A percentile compares a stretch with the other conserved stretches of the same genome.
These are phyloP conservation scores for Tokudaia tokunoshimensis DNA, from an alignment of 2,797 vertebrate genomes.

Conservation along the genomic window DNA sequence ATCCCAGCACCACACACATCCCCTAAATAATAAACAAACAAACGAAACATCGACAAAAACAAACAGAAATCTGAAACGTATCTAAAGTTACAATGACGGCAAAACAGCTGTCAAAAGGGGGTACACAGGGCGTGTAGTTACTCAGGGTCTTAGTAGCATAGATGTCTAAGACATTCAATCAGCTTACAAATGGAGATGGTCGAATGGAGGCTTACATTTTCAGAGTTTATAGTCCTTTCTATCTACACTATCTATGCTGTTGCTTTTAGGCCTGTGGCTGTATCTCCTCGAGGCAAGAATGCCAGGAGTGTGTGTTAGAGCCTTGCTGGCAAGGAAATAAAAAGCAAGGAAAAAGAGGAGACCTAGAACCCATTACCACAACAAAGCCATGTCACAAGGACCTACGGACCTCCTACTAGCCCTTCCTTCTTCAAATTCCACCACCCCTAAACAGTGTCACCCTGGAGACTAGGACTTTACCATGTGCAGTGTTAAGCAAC, in stretches of 20 bases:
- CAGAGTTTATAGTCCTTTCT: neutral
- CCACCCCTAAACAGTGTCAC: no score
- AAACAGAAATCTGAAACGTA: neutral
- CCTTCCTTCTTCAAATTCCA: neutral
- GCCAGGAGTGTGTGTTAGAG: neutral
- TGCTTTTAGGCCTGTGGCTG: neutral
- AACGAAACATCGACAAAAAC: neutral
- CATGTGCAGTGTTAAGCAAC: neutral
- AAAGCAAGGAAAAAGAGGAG: neutral
- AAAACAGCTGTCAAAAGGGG: neutral
- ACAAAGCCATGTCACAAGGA: neutral
- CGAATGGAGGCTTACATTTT: neutral
- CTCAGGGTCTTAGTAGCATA: neutral
- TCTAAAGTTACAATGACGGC: neutral
- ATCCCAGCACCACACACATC: neutral
- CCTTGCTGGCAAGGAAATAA: neutral
- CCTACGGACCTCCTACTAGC: no score
- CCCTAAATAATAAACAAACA: neutral
- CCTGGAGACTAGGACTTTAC: neutral
- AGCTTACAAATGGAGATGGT: neutral
- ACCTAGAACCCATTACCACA: neutral
- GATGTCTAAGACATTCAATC: neutral
- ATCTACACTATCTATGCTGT: rapidly evolving
- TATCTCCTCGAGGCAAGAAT: neutral
- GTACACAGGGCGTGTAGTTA: neutral